phyloP scores from a whole-genome alignment of 2,797 vertebrate species.

The Anniella stebbinsi region DNA sequence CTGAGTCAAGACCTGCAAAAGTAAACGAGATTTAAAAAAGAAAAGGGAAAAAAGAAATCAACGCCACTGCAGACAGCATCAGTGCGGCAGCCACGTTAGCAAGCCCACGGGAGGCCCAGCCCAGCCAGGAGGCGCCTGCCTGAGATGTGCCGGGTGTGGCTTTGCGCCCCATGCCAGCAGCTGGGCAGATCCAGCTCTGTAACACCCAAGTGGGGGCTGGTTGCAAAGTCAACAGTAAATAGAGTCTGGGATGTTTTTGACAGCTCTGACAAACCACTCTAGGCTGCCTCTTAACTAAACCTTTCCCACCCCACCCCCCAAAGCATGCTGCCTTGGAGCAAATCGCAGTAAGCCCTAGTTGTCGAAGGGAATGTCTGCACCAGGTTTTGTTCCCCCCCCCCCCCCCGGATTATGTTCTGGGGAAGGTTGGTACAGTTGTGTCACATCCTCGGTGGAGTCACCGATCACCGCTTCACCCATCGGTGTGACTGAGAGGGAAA shows the following conservation, averaged over 20 bases:
- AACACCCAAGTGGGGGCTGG: background rate
- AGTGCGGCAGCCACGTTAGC: conserved; percentile 65
- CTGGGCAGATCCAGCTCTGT: conserved; percentile 29
- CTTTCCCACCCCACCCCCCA: too few species aligned
- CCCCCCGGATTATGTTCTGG: background rate
- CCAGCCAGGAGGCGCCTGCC: conserved; percentile 39
- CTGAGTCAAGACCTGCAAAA: conserved; percentile 95
- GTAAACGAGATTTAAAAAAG: conserved; percentile 84
- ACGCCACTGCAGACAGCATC: conserved; percentile 74
- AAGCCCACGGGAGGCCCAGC: conserved; percentile 24
- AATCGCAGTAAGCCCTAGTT: background rate
- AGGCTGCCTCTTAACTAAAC: background rate
- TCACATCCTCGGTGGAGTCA: background rate
- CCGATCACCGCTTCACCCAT: too few species aligned
- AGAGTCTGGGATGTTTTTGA: background rate
- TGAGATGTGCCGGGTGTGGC: background rate
- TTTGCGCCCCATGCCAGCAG: conserved; percentile 19
- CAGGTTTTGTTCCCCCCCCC: background rate
- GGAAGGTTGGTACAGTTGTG: background rate
- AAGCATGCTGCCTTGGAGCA: background rate
- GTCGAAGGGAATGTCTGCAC: background rate
- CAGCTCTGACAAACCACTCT: background rate
- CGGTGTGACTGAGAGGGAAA: background rate
- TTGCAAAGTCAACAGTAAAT: conserved; percentile 9
- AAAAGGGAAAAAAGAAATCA: conserved; percentile 79